Evolutionary conservation across 1,140 invertebrate genomes (phyloP), one percentile per base, ranked within the genome.

Genomic region (Drosophila sp.): DNA sequence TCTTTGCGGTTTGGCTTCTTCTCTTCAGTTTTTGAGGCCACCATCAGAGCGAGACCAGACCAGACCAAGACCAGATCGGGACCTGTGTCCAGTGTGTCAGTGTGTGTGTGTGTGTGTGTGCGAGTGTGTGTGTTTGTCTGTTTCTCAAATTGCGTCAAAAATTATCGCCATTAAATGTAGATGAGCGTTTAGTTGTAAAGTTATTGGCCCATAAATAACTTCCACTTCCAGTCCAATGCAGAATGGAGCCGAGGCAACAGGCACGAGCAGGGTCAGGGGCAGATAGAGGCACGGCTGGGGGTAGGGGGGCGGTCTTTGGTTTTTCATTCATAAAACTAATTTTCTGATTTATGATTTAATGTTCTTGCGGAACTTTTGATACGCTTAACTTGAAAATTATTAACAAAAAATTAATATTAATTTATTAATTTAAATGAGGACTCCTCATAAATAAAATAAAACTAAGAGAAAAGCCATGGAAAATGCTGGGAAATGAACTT

Each of bases 141-240:
- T 79, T 72, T 79, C 70, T 82, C 84, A 82, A 87, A 89, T 87
- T 87, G 83, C 83, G 83, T 87, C 83, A 87, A 73, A 87, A 87
- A 87, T 87, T 87, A 87, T 87, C 83, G 80, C 83, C 83, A 87
- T 87, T 87, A 87, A 87, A 87, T 87, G 83, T 87, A 87, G 83
- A 87, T 87, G 83, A 87, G 83, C 83, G 83, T 87, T 87, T 87
- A 89, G 83, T 87, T 87, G 79, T 83, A 83, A 87, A 87, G 83
- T 87, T 87, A 87, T 89, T 89, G 83, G 72, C 72, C 56, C 83
- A 87, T 87, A 87, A 87, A 87, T 87, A 73, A 87, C 67, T 55
- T 25, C 56, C 4, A 29, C 17, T 40, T 60, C 32, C 32, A 35
- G 57, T 11, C 25, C 25, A 38, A 27, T 60, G 55, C 60, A 60